phyloP scores from a whole-genome alignment of 2,797 vertebrate species.

The Ispidina lecontei region DNA sequence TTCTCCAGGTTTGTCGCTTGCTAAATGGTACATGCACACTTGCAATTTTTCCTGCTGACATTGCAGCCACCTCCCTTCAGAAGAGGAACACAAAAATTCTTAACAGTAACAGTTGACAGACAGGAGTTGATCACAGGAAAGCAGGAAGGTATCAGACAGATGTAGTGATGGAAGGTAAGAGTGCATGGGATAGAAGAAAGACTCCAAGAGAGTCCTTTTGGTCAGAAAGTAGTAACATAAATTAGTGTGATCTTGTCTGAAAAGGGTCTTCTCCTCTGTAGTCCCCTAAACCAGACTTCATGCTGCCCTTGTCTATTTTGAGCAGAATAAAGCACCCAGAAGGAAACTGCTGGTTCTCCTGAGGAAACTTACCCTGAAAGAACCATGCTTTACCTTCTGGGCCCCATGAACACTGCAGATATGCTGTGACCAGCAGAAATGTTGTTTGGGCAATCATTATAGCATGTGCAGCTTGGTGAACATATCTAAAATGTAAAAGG shows the following conservation, averaged over 20 bases:
- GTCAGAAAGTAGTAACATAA: neutral
- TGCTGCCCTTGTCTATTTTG: neutral
- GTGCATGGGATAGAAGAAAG: neutral
- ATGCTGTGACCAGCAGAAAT: neutral
- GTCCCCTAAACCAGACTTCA: neutral
- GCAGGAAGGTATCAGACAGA: neutral
- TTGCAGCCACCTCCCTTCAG: neutral
- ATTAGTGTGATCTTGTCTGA: neutral
- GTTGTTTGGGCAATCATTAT: neutral
- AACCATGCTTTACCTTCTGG: neutral
- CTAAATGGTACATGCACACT: neutral
- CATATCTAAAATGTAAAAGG: neutral
- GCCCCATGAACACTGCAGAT: neutral
- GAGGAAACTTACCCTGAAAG: neutral
- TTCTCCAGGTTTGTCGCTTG: neutral
- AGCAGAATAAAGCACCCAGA: neutral
- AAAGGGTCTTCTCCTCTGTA: neutral
- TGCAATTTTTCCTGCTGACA: slow-evolving; percentile 26
- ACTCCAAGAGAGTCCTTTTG: neutral
- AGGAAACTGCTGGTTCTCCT: neutral
- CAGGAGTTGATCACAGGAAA: neutral
- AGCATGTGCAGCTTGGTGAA: neutral
- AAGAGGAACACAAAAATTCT: neutral
- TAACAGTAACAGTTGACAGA: slow-evolving; percentile 11
- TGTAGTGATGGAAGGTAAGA: neutral